A percentile compares a stretch with the other conserved stretches of the same genome.
Conservation (phyloP, 2,113 vertebrate species). For the Canis aureus region DNA sequence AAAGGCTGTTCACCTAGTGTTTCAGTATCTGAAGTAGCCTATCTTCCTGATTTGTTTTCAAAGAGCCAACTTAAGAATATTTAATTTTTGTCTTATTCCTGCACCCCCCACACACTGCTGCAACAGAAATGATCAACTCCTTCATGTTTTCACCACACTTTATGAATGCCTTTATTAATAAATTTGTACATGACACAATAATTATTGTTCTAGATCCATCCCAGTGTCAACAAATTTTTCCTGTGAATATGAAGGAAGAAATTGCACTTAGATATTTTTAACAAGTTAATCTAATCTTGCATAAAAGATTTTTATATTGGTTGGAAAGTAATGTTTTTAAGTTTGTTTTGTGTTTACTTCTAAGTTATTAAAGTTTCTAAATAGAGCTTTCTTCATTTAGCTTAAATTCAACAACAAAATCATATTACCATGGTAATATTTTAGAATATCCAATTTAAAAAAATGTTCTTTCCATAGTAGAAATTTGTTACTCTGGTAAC, state of each 20-base stretch:
- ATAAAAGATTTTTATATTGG: not conserved
- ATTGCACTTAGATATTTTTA: slow-evolving; percentile 8
- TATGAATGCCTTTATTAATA: not conserved
- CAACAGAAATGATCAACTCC: not conserved
- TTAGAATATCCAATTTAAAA: slow-evolving; percentile 18
- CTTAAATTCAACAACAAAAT: slow-evolving; percentile 21
- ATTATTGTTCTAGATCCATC: not conserved
- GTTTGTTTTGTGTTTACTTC: slow-evolving; percentile 6
- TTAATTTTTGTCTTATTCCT: not conserved
- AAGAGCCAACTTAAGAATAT: not conserved
- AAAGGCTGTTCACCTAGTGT: not conserved
- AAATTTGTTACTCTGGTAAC: not conserved
- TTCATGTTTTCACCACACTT: not conserved
- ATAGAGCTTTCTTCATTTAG: not conserved
- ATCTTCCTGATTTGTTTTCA: not conserved
- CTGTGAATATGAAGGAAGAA: not conserved
- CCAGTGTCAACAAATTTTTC: not conserved
- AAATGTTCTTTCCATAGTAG: not conserved
- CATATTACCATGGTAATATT: not conserved
- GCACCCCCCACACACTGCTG: not conserved
- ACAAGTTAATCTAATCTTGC: not conserved
- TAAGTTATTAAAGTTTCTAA: slow-evolving; percentile 41
- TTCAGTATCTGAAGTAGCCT: not conserved
- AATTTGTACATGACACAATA: not conserved
- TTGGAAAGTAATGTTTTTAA: slow-evolving; percentile 22